phyloP scores from a whole-genome alignment of 35 echinoderm and acorn worm genomes.

The Apostichopus japonicus region DNA sequence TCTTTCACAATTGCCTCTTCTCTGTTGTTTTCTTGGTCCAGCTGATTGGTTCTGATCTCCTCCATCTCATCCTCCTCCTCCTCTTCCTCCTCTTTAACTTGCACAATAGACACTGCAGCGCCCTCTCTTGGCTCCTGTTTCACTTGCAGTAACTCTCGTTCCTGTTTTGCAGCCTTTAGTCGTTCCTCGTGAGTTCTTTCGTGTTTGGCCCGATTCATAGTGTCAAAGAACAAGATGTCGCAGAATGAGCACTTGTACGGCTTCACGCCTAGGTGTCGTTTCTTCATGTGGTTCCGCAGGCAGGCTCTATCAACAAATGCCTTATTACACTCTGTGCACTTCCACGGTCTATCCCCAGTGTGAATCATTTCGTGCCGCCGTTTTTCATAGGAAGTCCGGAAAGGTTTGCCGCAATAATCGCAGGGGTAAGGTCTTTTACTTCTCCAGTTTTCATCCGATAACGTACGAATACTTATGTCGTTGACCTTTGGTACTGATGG shows the following conservation, averaged over 20 bases:
- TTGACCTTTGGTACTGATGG: not conserved
- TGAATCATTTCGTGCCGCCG: conserved; percentile 58
- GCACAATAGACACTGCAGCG: not conserved
- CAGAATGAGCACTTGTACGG: conserved; percentile 50
- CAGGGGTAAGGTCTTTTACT: conserved; percentile 45
- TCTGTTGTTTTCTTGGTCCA: not conserved
- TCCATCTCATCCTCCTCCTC: not conserved
- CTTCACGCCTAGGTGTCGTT: conserved; percentile 17
- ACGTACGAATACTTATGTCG: not conserved
- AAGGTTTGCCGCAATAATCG: conserved; percentile 57
- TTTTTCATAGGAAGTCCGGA: conserved; percentile 54
- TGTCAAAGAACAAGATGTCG: conserved; percentile 50
- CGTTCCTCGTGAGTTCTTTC: conserved; percentile 46
- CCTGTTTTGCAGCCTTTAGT: conserved; percentile 19
- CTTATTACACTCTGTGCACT: conserved; percentile 45
- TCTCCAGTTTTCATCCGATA: conserved; percentile 28
- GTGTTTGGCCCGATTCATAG: conserved; percentile 28
- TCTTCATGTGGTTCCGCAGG: conserved; percentile 53
- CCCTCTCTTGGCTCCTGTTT: conserved; percentile 2
- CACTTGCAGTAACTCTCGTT: not conserved
- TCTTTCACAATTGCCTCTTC: not conserved
- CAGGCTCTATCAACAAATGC: conserved; percentile 46
- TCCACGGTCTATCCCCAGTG: conserved; percentile 50
- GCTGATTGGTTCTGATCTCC: not conserved
- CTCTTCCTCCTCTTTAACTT: not conserved